These are phyloP conservation scores for Harpalus rufipes DNA, from an alignment of 2,888 invertebrate species.

Conservation along the genomic window DNA sequence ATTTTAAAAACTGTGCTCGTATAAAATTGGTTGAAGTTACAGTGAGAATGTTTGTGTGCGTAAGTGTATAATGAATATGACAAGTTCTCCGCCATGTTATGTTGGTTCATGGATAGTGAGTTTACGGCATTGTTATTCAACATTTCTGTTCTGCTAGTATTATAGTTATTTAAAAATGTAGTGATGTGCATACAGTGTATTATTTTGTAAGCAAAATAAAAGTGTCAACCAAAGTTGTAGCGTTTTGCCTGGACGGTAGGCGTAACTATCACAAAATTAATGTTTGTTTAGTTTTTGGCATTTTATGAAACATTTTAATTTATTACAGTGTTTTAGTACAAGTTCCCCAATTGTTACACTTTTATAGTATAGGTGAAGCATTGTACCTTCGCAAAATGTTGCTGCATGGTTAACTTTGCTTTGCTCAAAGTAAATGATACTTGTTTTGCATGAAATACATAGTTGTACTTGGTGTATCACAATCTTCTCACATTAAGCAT, in stretches of 20 bases:
- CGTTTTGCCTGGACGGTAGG: slow-evolving; percentile 64
- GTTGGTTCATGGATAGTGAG: slow-evolving; percentile 64
- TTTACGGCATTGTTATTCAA: slow-evolving; percentile 66
- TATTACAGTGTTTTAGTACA: slow-evolving; percentile 13
- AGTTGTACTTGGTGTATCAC: slow-evolving; percentile 24
- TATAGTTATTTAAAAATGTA: slow-evolving; percentile 41
- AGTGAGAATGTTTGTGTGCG: slow-evolving; percentile 75
- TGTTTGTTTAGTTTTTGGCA: slow-evolving; percentile 64
- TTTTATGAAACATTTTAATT: slow-evolving; percentile 54
- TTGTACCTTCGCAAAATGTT: slow-evolving; percentile 20
- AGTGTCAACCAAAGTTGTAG: slow-evolving; percentile 62
- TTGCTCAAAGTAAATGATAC: slow-evolving; percentile 27
- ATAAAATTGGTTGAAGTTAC: slow-evolving; percentile 74
- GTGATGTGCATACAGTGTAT: slow-evolving; percentile 60
- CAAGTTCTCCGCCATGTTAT: slow-evolving; percentile 74
- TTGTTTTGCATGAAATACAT: slow-evolving; percentile 60
- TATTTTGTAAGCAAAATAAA: slow-evolving; percentile 39
- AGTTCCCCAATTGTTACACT: not conserved
- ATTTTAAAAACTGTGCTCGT: slow-evolving; percentile 74
- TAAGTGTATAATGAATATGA: slow-evolving; percentile 75
- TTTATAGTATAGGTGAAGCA: slow-evolving; percentile 1
- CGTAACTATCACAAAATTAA: slow-evolving; percentile 63
- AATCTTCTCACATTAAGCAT: slow-evolving; percentile 8
- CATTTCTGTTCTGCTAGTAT: slow-evolving; percentile 45
- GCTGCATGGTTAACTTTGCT: slow-evolving; percentile 45